Base-by-base conservation (phyloP, 2,888 invertebrate genomes). In the Zhuqinia jingwanae region DNA sequence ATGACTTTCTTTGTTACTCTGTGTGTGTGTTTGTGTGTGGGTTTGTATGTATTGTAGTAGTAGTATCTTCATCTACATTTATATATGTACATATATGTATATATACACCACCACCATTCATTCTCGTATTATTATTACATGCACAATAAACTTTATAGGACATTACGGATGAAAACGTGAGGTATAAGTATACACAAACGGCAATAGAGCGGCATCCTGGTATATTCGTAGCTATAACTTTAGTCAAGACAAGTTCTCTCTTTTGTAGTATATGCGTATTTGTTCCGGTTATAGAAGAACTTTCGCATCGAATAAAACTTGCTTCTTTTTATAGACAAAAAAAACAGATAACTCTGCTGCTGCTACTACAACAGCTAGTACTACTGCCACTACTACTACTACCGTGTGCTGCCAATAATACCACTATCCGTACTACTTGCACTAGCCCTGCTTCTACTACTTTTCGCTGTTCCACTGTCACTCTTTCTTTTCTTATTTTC, bases 61-160 rank as follows among this genome's bases (percentile, higher is more conserved):
- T n/a, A n/a, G 68, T 70, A 70, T 70, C 77, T 77, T 42, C 58
- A 79, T 79, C 63, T 50, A 65, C 78, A 68, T n/a, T n/a, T n/a
- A n/a, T n/a, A n/a, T n/a, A n/a, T n/a, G n/a, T n/a, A n/a, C n/a
- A n/a, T n/a, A n/a, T n/a, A n/a, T n/a, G n/a, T n/a, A n/a, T n/a
- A n/a, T n/a, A n/a, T 80, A 45, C 56, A 3, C 65, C 17, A 36
- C n/a, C n/a, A 70, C 45, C 78, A 78, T 78, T 63, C 78, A 78
- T 63, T 78, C 63, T 27, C 2, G 20, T 63, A 56, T 20, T 25
- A 58, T 58, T 58, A 58, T n/a, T 60, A 27, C n/a, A 15, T 27
- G 3, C 60, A 20, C 56, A 5, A 60, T 36, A 36, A 36, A 36
- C 36, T 36, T 36, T 36, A 36, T 36, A 36, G 36, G 36, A 36